phyloP scores from a whole-genome alignment of 2,113 vertebrate genomes.

The Hydrochoerus hydrochaeris region DNA sequence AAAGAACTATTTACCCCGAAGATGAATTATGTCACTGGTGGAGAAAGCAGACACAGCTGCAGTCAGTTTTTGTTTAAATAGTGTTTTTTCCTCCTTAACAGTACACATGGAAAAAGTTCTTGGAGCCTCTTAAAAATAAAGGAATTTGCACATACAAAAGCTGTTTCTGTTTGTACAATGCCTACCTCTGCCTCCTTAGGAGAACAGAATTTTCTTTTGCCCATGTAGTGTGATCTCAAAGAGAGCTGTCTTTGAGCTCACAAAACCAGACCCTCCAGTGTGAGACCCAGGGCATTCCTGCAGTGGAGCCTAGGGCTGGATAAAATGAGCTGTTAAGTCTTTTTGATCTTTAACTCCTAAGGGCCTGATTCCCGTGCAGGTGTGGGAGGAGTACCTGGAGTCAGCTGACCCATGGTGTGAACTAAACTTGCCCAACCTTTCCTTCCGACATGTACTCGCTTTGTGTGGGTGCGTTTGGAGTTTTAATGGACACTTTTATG shows the following conservation, averaged over 20 bases:
- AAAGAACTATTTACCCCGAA: constrained; percentile 60
- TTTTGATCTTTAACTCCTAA: constrained; percentile 74
- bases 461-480: constrained; percentile 43
- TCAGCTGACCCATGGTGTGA: constrained; percentile 73
- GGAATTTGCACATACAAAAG: constrained; percentile 30
- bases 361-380: constrained; percentile 43
- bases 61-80: constrained; percentile 67
- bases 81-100: background rate
- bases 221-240: background rate
- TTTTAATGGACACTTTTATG: constrained; percentile 71
- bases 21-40: constrained; percentile 38
- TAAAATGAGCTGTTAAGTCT: constrained; percentile 70
- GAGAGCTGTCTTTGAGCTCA: constrained; percentile 51
- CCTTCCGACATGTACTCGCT: constrained; percentile 70
- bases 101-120: constrained; percentile 33
- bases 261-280: constrained; percentile 55
- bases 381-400: background rate
- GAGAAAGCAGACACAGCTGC: constrained; percentile 58
- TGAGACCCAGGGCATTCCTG: background rate
- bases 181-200: constrained; percentile 14
- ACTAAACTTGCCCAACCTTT: constrained; percentile 62
- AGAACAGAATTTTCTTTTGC: constrained; percentile 45
- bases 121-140: constrained; percentile 50
- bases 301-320: background rate
- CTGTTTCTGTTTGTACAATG: constrained; percentile 14